Conservation (phyloP, 2,888 invertebrate species). For the Isoperla grammatica region DNA sequence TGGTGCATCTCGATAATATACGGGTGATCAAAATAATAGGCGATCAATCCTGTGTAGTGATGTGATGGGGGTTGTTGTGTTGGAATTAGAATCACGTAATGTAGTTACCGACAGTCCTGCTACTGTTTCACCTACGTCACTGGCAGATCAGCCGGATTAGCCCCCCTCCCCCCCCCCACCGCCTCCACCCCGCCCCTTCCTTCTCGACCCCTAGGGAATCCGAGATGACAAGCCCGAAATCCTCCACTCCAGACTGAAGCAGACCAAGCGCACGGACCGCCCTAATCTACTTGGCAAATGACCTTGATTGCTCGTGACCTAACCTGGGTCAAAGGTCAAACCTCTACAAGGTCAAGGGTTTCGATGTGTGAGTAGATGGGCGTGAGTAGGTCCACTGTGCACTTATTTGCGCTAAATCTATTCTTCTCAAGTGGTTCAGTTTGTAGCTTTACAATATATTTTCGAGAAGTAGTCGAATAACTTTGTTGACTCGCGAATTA, state of each 20-base stretch:
- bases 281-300: too few species aligned
- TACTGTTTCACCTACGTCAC: slow-evolving; percentile 11
- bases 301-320: too few species aligned
- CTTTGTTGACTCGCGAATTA: too few species aligned
- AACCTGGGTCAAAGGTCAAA: too few species aligned
- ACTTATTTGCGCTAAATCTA: too few species aligned
- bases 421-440: too few species aligned
- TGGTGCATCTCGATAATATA: neutral
- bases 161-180: neutral
- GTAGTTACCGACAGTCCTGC: neutral
- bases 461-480: too few species aligned
- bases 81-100: neutral
- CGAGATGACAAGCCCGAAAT: neutral
- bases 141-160: slow-evolving; percentile 12
- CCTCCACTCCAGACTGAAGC: slow-evolving; percentile 1
- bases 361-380: too few species aligned
- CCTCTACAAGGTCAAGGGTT: too few species aligned
- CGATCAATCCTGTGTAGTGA: neutral
- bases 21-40: neutral
- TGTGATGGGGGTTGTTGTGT: neutral
- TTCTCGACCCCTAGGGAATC: neutral
- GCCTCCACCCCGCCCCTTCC: slow-evolving; percentile 1
- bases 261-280: neutral
- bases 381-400: too few species aligned
- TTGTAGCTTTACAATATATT: too few species aligned